Evolutionary conservation across 1,140 invertebrate genomes (phyloP).

Genomic region (Anastatus disparis): DNA sequence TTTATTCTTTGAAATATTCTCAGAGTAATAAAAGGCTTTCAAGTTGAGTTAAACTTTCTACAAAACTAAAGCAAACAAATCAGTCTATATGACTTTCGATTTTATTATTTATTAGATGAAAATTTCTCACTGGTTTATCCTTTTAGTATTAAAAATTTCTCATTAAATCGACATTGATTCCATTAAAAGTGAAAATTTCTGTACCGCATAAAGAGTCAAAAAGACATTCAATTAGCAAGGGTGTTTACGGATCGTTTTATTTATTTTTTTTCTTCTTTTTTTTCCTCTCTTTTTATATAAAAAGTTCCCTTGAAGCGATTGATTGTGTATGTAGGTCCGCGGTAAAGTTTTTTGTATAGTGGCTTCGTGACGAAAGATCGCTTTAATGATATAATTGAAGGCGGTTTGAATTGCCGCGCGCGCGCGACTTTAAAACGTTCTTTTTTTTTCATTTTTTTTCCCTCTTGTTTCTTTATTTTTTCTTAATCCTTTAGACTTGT

Average conservation of each 20-base stretch:
- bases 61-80: background rate
- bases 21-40: no score
- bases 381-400: slow-evolving; percentile 40
- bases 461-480: background rate
- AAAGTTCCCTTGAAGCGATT: background rate
- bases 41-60: background rate
- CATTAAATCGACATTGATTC: background rate
- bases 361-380: slow-evolving; percentile 38
- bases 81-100: background rate
- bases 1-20: background rate
- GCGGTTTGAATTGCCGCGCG: slow-evolving; percentile 30
- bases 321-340: no score
- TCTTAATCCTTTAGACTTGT: no score
- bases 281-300: no score
- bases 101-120: background rate
- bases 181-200: background rate
- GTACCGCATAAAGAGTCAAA: background rate
- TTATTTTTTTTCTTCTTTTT: background rate
- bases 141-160: background rate
- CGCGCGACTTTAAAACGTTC: no score
- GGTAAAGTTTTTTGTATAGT: slow-evolving; percentile 4
- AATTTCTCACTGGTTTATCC: background rate
- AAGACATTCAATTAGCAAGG: slow-evolving; percentile 17
- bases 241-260: slow-evolving; percentile 22
- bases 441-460: slow-evolving; percentile 3